A percentile compares a stretch with the other conserved stretches of the same genome.
Conservation (phyloP, 1,140 invertebrate species). For the Tetranychus cinnabarinus region DNA sequence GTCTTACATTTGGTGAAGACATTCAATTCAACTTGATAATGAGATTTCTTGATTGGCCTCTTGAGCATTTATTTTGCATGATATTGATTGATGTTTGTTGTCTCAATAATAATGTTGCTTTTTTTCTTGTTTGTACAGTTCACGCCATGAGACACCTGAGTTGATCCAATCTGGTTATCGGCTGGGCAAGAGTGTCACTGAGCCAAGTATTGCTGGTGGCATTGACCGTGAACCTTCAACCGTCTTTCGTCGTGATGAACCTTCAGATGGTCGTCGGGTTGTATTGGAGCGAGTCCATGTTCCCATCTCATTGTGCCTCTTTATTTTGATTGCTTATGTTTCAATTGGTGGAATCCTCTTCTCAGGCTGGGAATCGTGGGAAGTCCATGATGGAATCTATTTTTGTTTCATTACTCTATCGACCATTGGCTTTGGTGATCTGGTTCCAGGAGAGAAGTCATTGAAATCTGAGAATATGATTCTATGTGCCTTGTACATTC, state of each 20-base stretch:
- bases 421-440: slow-evolving; percentile 47
- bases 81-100: too few relatives aligned
- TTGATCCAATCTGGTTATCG: neutral
- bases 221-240: slow-evolving; percentile 4
- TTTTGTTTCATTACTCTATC: slow-evolving; percentile 68
- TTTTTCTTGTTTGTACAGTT: too few relatives aligned
- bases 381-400: slow-evolving; percentile 32
- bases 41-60: too few relatives aligned
- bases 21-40: too few relatives aligned
- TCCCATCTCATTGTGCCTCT: slow-evolving; percentile 14
- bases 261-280: neutral
- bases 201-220: neutral
- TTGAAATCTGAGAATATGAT: slow-evolving; percentile 21
- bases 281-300: slow-evolving; percentile 10
- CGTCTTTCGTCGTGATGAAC: neutral
- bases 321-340: slow-evolving; percentile 15
- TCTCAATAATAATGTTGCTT: too few relatives aligned
- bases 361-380: slow-evolving; percentile 23
- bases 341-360: slow-evolving; percentile 22
- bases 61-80: too few relatives aligned
- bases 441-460: slow-evolving; percentile 27
- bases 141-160: neutral
- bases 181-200: neutral
- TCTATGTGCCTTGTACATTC: slow-evolving; percentile 26
- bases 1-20: too few relatives aligned